These are phyloP conservation scores for Phortica okadai DNA, from an alignment of 2,888 invertebrate species.

Conservation along the genomic window DNA sequence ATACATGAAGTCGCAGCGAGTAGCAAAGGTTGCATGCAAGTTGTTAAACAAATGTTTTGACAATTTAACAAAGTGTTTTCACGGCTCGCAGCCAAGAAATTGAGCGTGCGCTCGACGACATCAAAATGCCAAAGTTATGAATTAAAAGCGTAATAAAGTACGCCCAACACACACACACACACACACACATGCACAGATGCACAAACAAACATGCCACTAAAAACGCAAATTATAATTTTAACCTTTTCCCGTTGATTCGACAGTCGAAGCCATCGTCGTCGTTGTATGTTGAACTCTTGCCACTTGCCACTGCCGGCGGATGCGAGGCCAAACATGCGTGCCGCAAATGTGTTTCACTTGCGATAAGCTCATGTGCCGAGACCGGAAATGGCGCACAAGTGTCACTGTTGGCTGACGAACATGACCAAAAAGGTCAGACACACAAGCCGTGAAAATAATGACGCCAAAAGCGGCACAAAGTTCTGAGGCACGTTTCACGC, in stretches of 20 bases:
- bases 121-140: conserved; percentile 65
- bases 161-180: conserved; percentile 28
- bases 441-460: conserved; percentile 23
- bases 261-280: too few species aligned
- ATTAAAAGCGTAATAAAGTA: conserved; percentile 62
- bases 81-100: conserved; percentile 60
- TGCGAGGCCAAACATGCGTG: conserved; percentile 21
- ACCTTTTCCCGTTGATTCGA: conserved; percentile 7
- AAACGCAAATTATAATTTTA: conserved; percentile 27
- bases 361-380: conserved; percentile 19
- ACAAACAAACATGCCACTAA: not conserved
- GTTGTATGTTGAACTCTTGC: not conserved
- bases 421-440: conserved; percentile 16
- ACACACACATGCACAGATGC: not conserved
- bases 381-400: conserved; percentile 22
- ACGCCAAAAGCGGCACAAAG: conserved; percentile 10
- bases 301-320: not conserved
- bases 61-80: conserved; percentile 35
- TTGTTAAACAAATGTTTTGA: conserved; percentile 65
- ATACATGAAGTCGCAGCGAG: not conserved
- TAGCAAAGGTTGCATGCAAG: not conserved
- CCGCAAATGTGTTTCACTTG: conserved; percentile 15
- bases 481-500: not conserved
- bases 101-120: conserved; percentile 58
- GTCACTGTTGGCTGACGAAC: conserved; percentile 1